Evolutionary conservation across 2,797 vertebrate genomes (phyloP).

Genomic region (Phoeniculus purpureus): DNA sequence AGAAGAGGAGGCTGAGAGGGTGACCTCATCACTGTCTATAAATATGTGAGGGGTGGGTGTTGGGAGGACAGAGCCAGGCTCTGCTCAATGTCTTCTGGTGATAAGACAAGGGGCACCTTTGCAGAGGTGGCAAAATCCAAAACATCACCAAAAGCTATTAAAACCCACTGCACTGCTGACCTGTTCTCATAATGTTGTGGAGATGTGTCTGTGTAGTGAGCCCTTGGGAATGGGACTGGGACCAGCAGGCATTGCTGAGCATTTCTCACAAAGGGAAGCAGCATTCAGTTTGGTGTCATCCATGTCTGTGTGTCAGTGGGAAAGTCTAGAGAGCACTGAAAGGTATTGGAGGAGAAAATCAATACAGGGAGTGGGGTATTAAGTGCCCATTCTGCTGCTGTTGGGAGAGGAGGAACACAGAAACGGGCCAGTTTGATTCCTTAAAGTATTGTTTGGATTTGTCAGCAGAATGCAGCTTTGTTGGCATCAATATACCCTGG

Average conservation of each 20-base stretch:
- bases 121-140: not conserved
- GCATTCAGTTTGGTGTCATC: rapidly evolving
- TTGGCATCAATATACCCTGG: rapidly evolving
- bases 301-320: not conserved
- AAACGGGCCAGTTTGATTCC: not conserved
- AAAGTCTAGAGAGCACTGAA: not conserved
- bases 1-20: too few relatives aligned
- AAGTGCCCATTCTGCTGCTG: not conserved
- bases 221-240: not conserved
- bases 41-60: too few relatives aligned
- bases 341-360: not conserved
- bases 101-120: not conserved
- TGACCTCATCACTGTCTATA: too few relatives aligned
- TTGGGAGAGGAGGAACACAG: not conserved
- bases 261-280: not conserved
- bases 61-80: too few relatives aligned
- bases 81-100: too few relatives aligned
- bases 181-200: not conserved
- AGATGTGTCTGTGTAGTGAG: not conserved
- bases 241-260: not conserved
- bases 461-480: not conserved
- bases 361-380: rapidly evolving
- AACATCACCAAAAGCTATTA: not conserved
- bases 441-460: not conserved
- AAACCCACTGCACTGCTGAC: not conserved